These are phyloP conservation scores for Lepidonotus clava DNA, from an alignment of 2,888 invertebrate genomes.

Conservation along the genomic window DNA sequence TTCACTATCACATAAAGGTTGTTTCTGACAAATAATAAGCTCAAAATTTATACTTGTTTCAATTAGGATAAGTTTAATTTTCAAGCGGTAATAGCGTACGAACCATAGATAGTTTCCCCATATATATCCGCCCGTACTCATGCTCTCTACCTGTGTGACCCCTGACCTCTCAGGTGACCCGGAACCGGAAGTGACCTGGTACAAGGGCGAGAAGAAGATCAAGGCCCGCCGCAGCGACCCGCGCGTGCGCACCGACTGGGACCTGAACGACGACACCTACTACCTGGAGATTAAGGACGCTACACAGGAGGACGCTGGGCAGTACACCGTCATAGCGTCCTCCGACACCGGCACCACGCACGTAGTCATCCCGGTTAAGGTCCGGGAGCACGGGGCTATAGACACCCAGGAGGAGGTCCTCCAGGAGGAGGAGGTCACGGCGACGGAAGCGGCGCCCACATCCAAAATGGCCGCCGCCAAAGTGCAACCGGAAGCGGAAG, in stretches of 20 bases:
- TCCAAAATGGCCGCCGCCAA: background rate
- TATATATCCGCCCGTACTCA: no score
- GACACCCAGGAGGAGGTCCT: background rate
- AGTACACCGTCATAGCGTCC: constrained; percentile 68
- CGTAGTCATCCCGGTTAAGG: constrained; percentile 45
- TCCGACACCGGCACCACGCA: constrained; percentile 64
- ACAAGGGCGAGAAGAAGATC: constrained; percentile 67
- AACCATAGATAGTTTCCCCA: no score
- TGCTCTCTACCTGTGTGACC: no score
- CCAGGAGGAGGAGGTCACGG: background rate
- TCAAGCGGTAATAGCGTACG: no score
- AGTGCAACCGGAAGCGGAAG: background rate
- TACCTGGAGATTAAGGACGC: constrained; percentile 67
- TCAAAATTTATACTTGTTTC: no score
- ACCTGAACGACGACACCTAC: constrained; percentile 64
- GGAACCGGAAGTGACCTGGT: constrained; percentile 74
- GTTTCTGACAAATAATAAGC: no score
- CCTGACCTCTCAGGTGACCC: constrained; percentile 56
- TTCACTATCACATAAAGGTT: no score
- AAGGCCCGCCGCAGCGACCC: constrained; percentile 6
- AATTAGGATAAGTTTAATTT: no score
- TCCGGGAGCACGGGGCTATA: background rate
- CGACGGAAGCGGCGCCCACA: background rate
- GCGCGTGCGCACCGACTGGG: constrained; percentile 53
- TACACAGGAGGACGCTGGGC: constrained; percentile 67